Base-by-base conservation (phyloP, 2,888 invertebrate species). In the Mylabris sibirica region DNA sequence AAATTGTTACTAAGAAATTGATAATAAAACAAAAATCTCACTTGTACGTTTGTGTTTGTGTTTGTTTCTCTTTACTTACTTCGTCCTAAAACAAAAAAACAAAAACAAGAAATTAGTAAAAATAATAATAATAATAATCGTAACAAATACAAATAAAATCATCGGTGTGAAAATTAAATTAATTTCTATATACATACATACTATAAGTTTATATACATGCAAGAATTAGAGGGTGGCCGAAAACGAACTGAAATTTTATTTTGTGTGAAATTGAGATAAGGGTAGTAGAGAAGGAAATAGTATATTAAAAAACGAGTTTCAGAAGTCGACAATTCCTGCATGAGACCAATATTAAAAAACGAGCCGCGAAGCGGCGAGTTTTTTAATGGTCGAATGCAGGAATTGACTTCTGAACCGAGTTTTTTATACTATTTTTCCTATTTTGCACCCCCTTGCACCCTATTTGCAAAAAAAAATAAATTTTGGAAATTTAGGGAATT, bases 1-100 rank as follows among this genome's bases (percentile, higher is more conserved):
- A 22, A n/a, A n/a, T n/a, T n/a, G n/a, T 22, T 20, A 44, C 44
- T 6, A 65, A 22, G 11, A 34, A 20, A 60, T 12, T 57, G 44
- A 44, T 35, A 35, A 35, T 35, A 63, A 57, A 35, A 63, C 60
- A 60, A 63, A n/a, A 41, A 17, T 61, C 61, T 61, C 61, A 61
- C 61, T 61, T 60, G 38, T 44, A 3, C 12, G 17, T 12, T 17
- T 44, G 11, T 44, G 11, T 44, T 44, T 44, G 6, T 66, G 65
- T 69, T 63, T 68, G 65, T 70, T 60, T 72, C 69, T 70, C 72
- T 75, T 72, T 81, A 85, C 85, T 85, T 85, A 85, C 85, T 85
- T 85, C 85, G 83, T 84, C 85, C 85, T 85, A 82, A 81, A 85
- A 85, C 84, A 85, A 84, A 84, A 83, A 80, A 82, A 81, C 30